Evolutionary conservation across 2,888 invertebrate genomes (phyloP), one percentile per base, ranked within the genome.

Genomic region (Lasioglossum calceatum): DNA sequence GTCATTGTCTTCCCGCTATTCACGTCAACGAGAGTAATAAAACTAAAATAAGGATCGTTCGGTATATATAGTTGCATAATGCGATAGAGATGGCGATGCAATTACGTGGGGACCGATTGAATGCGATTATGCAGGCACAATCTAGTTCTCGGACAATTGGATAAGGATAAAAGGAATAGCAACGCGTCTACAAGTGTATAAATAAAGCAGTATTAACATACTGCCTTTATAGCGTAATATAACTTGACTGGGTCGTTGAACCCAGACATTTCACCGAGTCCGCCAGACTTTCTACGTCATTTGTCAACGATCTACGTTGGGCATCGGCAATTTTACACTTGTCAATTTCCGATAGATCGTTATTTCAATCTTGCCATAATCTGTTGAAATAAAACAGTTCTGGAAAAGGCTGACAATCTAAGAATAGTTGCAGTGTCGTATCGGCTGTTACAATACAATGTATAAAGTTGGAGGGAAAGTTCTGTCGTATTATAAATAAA

Each of bases 1-100:
- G 27, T 16, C 64, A 64, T 64, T 64, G 64, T 64, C 64, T 64
- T 64, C 16, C 32, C 32, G 16, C 64, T 16, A 27, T 64, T 64
- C 64, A 27, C 64, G 64, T 64, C 32, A 64, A 64, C 64, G 64
- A 64, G 2, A 64, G 32, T 16, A 64, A 32, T 64, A 64, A 64
- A 32, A 64, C 64, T 27, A 64, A 32, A 32, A 16, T 64, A 64
- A 64, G 64, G 64, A 32, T 32, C 64, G 64, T 64, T 16, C 64
- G 32, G 64, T 64, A 64, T 64, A 64, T 64, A 32, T 64, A 64
- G 64, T 32, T 64, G 64, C 64, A 64, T 64, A 64, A 64, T 32
- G 64, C 16, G 16, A 64, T 64, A 32, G 32, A 16, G 64, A 64
- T 32, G 64, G 32, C 64, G 64, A 64, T 16, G 27, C 16, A 64